These are phyloP conservation scores for Syngnathus acus DNA, from an alignment of 2,797 vertebrate genomes.

Conservation along the genomic window DNA sequence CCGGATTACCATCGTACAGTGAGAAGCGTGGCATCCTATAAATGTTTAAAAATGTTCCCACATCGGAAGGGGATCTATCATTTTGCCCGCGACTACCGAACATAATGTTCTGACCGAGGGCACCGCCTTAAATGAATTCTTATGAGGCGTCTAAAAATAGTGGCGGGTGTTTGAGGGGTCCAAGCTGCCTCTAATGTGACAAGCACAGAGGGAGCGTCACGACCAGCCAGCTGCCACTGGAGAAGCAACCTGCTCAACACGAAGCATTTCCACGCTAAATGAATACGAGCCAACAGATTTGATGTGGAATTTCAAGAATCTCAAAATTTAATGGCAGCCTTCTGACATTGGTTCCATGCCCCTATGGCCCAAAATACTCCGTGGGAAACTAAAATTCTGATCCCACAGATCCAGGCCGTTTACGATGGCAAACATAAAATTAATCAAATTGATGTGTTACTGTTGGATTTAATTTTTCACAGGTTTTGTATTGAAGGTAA, in stretches of 20 bases:
- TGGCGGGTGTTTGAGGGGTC: slow-evolving; percentile 41
- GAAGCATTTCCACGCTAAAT: slow-evolving; percentile 1
- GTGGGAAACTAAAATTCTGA: too few relatives aligned
- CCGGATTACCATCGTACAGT: slow-evolving; percentile 50
- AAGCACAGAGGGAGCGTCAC: slow-evolving; percentile 52
- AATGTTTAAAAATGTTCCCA: slow-evolving; percentile 40
- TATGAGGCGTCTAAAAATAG: slow-evolving; percentile 71
- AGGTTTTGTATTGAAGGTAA: neutral
- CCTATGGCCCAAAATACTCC: neutral
- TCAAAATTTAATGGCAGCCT: neutral
- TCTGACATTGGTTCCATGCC: too few relatives aligned
- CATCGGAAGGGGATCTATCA: slow-evolving; percentile 37
- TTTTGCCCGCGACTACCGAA: slow-evolving; percentile 37
- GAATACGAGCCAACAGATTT: slow-evolving; percentile 1
- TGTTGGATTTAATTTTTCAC: neutral
- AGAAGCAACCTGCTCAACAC: slow-evolving; percentile 16
- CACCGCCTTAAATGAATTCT: slow-evolving; percentile 58
- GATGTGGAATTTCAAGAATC: too few relatives aligned
- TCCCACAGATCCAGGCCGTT: neutral
- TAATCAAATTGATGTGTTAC: neutral
- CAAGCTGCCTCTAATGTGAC: slow-evolving; percentile 55
- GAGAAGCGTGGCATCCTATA: slow-evolving; percentile 37
- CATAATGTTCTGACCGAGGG: slow-evolving; percentile 57
- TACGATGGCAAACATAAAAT: neutral
- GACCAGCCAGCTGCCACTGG: slow-evolving; percentile 46